Evolutionary conservation across 2,888 invertebrate species (phyloP).

Genomic region (Drymonia ruficornis): DNA sequence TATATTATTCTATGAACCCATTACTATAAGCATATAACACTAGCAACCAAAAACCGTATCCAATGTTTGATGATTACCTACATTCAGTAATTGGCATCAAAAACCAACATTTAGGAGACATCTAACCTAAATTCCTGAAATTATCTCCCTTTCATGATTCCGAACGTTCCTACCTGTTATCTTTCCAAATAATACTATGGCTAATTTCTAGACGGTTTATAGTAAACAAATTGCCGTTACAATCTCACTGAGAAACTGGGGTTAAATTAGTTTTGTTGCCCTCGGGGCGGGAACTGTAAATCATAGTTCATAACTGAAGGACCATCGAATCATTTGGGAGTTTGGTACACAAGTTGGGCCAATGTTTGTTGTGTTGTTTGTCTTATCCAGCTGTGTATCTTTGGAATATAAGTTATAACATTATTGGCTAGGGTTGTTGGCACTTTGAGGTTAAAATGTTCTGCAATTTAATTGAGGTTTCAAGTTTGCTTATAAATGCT

Average conservation of each 20-base stretch:
- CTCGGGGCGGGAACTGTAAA: constrained; percentile 25
- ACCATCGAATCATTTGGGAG: constrained; percentile 13
- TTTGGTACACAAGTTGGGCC: constrained; percentile 11
- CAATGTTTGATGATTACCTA: too few species aligned
- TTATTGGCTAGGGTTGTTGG: too few species aligned
- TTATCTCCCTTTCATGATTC: not conserved
- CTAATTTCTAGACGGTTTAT: constrained; percentile 30
- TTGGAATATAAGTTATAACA: not conserved
- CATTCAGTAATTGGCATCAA: too few species aligned
- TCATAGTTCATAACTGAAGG: constrained; percentile 26
- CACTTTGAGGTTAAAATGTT: too few species aligned
- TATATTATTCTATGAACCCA: too few species aligned
- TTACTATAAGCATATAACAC: too few species aligned
- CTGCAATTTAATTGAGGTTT: too few species aligned
- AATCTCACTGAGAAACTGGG: constrained; percentile 28
- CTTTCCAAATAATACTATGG: not conserved
- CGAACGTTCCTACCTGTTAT: not conserved
- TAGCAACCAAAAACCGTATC: too few species aligned
- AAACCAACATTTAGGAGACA: not conserved
- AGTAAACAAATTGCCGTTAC: constrained; percentile 34
- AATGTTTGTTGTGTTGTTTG: constrained; percentile 4
- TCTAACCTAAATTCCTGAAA: not conserved
- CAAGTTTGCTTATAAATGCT: too few species aligned
- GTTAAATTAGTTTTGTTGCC: constrained; percentile 38
- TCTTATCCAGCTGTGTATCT: not conserved